Conservation (phyloP, 2,888 invertebrate genomes). For the Hyposoter didymator region DNA sequence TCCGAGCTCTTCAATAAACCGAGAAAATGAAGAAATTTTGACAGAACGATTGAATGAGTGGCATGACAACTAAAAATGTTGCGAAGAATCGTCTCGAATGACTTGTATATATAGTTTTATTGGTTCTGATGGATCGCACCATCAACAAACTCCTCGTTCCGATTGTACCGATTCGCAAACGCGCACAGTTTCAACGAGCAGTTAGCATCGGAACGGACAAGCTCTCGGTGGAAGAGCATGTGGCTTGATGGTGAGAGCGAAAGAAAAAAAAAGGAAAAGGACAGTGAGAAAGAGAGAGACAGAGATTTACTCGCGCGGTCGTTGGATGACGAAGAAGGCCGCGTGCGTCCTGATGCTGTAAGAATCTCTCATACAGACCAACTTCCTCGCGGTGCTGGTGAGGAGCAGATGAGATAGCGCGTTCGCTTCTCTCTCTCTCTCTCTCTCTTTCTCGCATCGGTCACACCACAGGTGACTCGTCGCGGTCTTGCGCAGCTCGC, state of each 20-base stretch:
- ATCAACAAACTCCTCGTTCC: constrained; percentile 56
- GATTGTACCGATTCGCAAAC: constrained; percentile 58
- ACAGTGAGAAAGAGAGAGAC: constrained; percentile 24
- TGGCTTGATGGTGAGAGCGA: constrained; percentile 21
- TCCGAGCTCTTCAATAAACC: not conserved
- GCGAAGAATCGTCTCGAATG: not conserved
- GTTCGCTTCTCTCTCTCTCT: constrained; percentile 72
- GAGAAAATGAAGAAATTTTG: not conserved
- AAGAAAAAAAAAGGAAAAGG: constrained; percentile 11
- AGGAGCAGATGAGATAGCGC: constrained; percentile 75
- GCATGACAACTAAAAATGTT: not conserved
- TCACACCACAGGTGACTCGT: constrained; percentile 80
- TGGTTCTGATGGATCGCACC: constrained; percentile 34
- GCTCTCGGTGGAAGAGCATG: constrained; percentile 43
- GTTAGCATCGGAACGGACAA: constrained; percentile 73
- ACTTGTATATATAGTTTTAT: not conserved
- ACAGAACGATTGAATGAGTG: not conserved
- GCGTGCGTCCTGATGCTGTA: constrained; percentile 50
- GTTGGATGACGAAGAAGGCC: constrained; percentile 76
- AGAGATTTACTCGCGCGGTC: constrained; percentile 49
- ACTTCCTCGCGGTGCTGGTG: constrained; percentile 52
- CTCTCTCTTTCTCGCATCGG: constrained; percentile 72
- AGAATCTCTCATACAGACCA: constrained; percentile 40
- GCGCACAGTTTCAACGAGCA: constrained; percentile 67
- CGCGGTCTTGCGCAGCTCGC: constrained; percentile 73